Evolutionary conservation across 2,113 vertebrate genomes (phyloP).

Genomic region (Entelurus aequoreus): DNA sequence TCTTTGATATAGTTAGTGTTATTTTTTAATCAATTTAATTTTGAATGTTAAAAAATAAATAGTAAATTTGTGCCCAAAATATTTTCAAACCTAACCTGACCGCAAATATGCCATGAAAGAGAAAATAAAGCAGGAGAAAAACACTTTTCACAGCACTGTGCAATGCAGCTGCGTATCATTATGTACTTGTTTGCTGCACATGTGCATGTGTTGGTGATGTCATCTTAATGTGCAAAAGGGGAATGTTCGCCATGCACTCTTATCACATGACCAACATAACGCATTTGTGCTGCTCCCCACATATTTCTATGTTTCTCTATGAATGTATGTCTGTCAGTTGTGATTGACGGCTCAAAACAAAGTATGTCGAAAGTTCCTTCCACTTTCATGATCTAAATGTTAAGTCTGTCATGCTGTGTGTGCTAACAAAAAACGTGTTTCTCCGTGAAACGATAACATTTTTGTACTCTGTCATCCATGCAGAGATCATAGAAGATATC

Average conservation of each 20-base stretch:
- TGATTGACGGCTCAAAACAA: neutral
- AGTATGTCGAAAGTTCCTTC: neutral
- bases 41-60: too few relatives aligned
- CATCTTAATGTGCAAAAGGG: neutral
- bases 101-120: slow-evolving; percentile 17
- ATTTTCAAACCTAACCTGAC: too few relatives aligned
- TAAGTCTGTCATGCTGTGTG: neutral
- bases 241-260: neutral
- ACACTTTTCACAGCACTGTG: slow-evolving; percentile 43
- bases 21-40: too few relatives aligned
- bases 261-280: neutral
- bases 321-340: neutral
- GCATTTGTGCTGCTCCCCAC: neutral
- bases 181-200: neutral
- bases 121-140: slow-evolving; percentile 13
- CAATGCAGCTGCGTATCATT: slow-evolving; percentile 4
- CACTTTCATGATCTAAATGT: neutral
- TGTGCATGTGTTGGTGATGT: slow-evolving; percentile 1
- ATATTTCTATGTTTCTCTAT: neutral
- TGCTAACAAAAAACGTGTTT: neutral
- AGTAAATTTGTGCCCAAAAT: too few relatives aligned
- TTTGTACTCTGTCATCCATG: slow-evolving; percentile 12
- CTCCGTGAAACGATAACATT: neutral
- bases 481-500: slow-evolving; percentile 84
- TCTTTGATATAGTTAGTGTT: too few relatives aligned